Base-by-base conservation (phyloP, 2,113 vertebrate species). In the Gnathonemus longibarbis region DNA sequence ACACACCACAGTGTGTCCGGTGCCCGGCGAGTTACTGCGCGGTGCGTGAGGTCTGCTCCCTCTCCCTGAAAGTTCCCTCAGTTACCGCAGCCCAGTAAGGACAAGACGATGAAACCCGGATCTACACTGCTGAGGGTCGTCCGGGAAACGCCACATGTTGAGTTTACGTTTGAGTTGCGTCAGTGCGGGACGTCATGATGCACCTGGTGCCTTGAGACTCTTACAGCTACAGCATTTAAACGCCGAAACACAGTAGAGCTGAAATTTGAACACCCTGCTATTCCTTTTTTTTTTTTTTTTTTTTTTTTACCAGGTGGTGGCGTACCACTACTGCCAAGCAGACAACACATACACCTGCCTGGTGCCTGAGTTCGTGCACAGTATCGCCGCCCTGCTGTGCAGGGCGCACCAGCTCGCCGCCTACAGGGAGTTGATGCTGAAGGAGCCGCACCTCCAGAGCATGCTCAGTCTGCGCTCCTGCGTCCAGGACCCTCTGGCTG, bases 341-440 rank as follows among this genome's bases (percentile, higher is more conserved):
- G 98, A 99, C 91, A 99, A 99, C 94, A 98, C 98, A 0, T 99
- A 99, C 94, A 99, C 98, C 0, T 99, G 98, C 90, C 95, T 99
- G 3, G 98, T 99, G 2, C 98, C 98, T 0, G 98, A 99, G 92
- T 98, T 99, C 0, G 98, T 99, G 88, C 98, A 99, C 93, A 99
- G 98, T 11, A 93, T 98, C 0, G 97, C 98, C 0, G 98, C 98
- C 49, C 92, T 99, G 89, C 96, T 99, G 27, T 99, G 98, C 92
- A 96, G 98, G 90, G 96, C 97, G 0, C 97, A 95, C 49, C 97
- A 97, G 90, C 93, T 99, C 9, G 77, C 94, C 0, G 97, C 98
- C 0, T 99, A 98, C 94, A 92, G 98, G 89, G 98, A 99, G 89
- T 96, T 99, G 21, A 94, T 99, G 10, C 94, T 98, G 49, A 96